Conservation (phyloP, 2,113 vertebrate genomes). For the Gallinago jamesoni region DNA sequence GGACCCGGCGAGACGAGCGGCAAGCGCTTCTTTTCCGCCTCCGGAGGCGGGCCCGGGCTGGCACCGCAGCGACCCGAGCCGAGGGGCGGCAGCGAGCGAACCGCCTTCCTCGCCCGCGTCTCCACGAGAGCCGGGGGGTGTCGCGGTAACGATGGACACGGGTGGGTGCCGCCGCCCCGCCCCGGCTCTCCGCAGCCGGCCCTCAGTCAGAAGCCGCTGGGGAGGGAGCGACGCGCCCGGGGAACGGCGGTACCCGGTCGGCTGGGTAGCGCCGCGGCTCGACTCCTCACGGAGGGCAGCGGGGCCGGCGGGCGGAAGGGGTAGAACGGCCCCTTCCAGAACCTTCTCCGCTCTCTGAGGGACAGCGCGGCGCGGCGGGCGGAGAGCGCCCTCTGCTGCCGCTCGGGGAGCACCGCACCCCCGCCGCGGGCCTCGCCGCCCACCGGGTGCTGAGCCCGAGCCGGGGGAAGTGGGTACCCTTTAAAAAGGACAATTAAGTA, state of each 20-base stretch:
- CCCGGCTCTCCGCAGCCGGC: not conserved
- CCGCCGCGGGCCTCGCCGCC: too few species aligned
- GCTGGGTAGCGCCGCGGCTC: too few species aligned
- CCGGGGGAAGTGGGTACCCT: accelerated
- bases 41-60: not conserved
- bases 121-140: not conserved
- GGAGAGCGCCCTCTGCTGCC: not conserved
- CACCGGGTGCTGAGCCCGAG: not conserved
- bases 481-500: not conserved
- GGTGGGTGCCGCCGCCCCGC: too few species aligned
- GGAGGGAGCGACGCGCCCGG: too few species aligned
- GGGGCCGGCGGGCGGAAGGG: too few species aligned
- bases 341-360: not conserved
- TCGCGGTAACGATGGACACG: too few species aligned
- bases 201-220: too few species aligned
- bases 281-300: not conserved
- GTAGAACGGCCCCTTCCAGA: not conserved
- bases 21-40: not conserved
- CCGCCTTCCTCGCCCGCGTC: not conserved
- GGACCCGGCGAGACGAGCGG: not conserved
- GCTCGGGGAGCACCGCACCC: not conserved
- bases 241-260: too few species aligned
- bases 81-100: not conserved
- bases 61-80: not conserved
- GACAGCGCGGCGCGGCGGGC: not conserved